Base-by-base conservation (phyloP, 2,113 vertebrate species). In the Lagenorhynchus albirostris region DNA sequence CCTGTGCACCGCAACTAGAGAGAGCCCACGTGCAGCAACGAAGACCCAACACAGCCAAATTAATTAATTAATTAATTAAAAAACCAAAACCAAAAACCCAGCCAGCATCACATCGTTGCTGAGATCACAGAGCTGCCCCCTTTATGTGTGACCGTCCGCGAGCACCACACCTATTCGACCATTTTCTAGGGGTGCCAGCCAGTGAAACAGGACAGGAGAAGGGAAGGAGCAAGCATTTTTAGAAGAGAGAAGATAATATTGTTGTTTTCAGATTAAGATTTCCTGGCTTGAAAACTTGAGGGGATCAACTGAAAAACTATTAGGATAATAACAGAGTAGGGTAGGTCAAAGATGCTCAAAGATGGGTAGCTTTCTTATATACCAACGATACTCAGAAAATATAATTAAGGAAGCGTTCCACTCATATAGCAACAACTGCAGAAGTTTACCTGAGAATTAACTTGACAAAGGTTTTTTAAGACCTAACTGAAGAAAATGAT, bases 341-440 rank as follows among this genome's bases (percentile, higher is more conserved):
- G 36, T 9, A 26, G 18, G 76, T n/a, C 44, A 47, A 23, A 58
- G 33, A 5, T 58, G 20, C 31, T 89, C 36, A 26, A 3, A 15
- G 31, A 26, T 10, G 7, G 23, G 20, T 4, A 8, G 21, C 15
- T 60, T 36, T 76, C 63, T 67, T 20, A 50, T 17, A 31, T 15
- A 31, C 26, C 91, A 76, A 0, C 1, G 11, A 12, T 1, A 18
- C 12, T 33, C 63, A 53, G 41, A 36, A 53, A 12, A 29, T 12
- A 31, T 6, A 31, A 21, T 47, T 0, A 11, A 67, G 23, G 26
- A 36, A 6, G 33, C 12, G 0, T 62, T n/a, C 50, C 2, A 0
- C 41, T 38, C 33, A n/a, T 11, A 6, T 6, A 18, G 58, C 80
- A 63, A 31, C 6, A 38, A n/a, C 81, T 53, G 13, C 11, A 13